A percentile compares a stretch with the other conserved stretches of the same genome.
phyloP scores from a whole-genome alignment of 2,113 vertebrate species.

The Centrocercus urophasianus region DNA sequence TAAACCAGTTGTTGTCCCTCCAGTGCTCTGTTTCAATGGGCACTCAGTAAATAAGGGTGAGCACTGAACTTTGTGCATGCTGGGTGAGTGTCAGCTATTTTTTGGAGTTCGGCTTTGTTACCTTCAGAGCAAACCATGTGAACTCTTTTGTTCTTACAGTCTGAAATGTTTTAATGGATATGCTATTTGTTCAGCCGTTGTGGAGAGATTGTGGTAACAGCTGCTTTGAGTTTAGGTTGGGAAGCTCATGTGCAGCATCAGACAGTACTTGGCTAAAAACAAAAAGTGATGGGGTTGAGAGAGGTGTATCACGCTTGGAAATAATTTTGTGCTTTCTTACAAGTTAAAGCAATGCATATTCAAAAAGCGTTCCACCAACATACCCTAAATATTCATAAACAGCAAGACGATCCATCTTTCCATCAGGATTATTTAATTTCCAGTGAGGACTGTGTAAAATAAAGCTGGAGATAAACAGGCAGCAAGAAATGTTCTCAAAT shows the following conservation, averaged over 20 bases:
- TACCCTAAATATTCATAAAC: background rate
- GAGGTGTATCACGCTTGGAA: background rate
- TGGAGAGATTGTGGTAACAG: background rate
- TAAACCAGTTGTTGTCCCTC: accelerated
- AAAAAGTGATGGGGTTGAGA: background rate
- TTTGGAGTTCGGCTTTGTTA: background rate
- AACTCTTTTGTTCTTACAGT: background rate
- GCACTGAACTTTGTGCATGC: background rate
- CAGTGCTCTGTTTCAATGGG: background rate
- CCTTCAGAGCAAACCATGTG: background rate
- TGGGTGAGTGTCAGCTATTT: background rate
- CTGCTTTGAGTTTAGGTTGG: constrained; percentile 14
- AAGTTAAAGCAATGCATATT: background rate
- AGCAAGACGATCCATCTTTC: background rate
- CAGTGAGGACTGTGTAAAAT: background rate
- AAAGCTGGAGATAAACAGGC: background rate
- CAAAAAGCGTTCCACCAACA: accelerated
- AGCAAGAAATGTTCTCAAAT: background rate
- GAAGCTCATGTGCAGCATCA: background rate
- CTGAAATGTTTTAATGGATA: background rate
- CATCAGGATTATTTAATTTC: background rate
- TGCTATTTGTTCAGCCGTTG: background rate
- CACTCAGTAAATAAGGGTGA: accelerated
- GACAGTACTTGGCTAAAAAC: background rate
- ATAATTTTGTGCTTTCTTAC: background rate